These are phyloP conservation scores for Pollimyrus isidori DNA, from an alignment of 2,113 vertebrate species.

Conservation along the genomic window DNA sequence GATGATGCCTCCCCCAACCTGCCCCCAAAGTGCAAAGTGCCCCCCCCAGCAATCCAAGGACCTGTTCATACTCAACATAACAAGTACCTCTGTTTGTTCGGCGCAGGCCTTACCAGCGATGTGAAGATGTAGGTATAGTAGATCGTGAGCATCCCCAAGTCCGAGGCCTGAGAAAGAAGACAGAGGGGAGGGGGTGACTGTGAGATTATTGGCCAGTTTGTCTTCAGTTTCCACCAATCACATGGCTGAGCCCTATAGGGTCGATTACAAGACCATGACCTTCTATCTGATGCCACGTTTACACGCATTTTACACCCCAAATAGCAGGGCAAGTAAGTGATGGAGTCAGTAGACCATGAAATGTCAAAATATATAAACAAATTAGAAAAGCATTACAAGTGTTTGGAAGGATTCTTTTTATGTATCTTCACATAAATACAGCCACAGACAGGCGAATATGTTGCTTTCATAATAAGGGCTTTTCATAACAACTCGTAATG, in stretches of 20 bases:
- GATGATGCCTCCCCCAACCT: not conserved
- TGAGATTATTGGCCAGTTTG: not conserved
- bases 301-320: not conserved
- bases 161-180: constrained; percentile 74
- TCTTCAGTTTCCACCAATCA: not conserved
- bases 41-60: not conserved
- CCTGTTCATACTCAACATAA: constrained; percentile 33
- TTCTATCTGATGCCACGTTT: not conserved
- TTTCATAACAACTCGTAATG: not conserved
- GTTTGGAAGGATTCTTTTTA: not conserved
- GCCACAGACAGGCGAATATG: not conserved
- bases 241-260: not conserved
- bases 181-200: constrained; percentile 12
- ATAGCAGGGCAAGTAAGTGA: not conserved
- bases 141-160: constrained; percentile 93
- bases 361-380: not conserved
- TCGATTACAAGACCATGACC: not conserved
- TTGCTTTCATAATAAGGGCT: not conserved
- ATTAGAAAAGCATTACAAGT: not conserved
- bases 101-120: constrained; percentile 80
- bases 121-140: constrained; percentile 99
- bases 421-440: not conserved
- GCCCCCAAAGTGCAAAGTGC: not conserved
- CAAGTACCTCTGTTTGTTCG: constrained; percentile 45
- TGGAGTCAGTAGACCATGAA: not conserved